A percentile compares a stretch with the other conserved stretches of the same genome.
Evolutionary conservation across 2,888 invertebrate species (phyloP).

Genomic region (Uloborus plumipes): DNA sequence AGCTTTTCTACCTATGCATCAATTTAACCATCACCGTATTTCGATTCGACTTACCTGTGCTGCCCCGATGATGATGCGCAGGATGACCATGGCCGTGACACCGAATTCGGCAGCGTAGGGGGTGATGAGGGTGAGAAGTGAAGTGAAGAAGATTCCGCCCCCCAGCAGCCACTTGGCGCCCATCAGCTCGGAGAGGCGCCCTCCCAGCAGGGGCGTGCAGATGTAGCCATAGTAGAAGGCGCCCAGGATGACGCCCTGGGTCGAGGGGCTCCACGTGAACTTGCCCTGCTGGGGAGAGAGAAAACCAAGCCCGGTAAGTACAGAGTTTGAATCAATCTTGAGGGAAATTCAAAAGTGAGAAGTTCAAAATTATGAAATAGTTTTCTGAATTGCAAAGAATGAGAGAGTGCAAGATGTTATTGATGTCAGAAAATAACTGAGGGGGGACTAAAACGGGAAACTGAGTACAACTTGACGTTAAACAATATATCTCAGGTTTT

Average conservation of each 20-base stretch:
- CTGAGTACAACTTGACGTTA: too few species aligned
- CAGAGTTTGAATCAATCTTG: too few species aligned
- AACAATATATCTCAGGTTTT: too few species aligned
- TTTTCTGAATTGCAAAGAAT: too few species aligned
- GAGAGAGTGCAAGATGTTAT: too few species aligned
- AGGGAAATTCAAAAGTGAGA: too few species aligned
- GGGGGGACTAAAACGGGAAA: too few species aligned
- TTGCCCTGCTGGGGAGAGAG: slow-evolving; percentile 41
- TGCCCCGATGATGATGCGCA: slow-evolving; percentile 63
- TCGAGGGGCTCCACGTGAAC: slow-evolving; percentile 65
- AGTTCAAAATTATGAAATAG: too few species aligned
- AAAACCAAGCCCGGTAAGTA: not conserved
- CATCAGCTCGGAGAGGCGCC: slow-evolving; percentile 65
- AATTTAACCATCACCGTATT: too few species aligned
- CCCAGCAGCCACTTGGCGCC: slow-evolving; percentile 64
- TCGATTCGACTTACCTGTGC: slow-evolving; percentile 52
- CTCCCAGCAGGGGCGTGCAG: slow-evolving; percentile 64
- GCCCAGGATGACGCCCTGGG: slow-evolving; percentile 66
- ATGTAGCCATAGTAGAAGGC: slow-evolving; percentile 67
- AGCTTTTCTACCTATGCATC: too few species aligned
- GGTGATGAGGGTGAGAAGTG: slow-evolving; percentile 61
- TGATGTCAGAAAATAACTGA: too few species aligned
- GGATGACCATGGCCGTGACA: slow-evolving; percentile 52
- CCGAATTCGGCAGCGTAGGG: slow-evolving; percentile 58
- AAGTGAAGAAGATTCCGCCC: slow-evolving; percentile 59